phyloP scores from a whole-genome alignment of 2,113 vertebrate species.

The Boleophthalmus pectinirostris region DNA sequence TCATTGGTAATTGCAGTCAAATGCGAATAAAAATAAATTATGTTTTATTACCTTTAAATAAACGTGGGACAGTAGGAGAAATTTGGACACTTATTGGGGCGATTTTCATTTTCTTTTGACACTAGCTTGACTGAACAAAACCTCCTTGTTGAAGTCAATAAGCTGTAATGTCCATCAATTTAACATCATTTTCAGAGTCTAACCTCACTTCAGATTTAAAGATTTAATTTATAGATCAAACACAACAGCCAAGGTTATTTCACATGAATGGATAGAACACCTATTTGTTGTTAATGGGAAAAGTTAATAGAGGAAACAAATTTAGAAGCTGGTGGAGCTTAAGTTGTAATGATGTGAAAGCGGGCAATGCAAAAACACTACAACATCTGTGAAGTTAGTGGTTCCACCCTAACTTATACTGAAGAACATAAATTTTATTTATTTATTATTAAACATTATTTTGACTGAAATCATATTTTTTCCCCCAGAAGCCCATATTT shows the following conservation, averaged over 20 bases:
- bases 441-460: no score
- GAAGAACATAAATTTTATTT: slow-evolving; percentile 23
- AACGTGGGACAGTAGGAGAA: slow-evolving; percentile 24
- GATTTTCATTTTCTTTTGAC: slow-evolving; percentile 24
- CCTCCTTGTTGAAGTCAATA: slow-evolving; percentile 18
- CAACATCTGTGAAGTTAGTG: slow-evolving; percentile 26
- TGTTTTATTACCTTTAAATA: slow-evolving; percentile 22
- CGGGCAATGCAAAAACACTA: slow-evolving; percentile 29
- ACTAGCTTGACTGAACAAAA: slow-evolving; percentile 25
- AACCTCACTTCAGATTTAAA: not conserved
- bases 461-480: slow-evolving; percentile 30
- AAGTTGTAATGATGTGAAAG: slow-evolving; percentile 25
- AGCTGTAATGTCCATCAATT: slow-evolving; percentile 6
- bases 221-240: not conserved
- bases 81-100: slow-evolving; percentile 30
- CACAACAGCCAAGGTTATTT: not conserved
- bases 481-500: slow-evolving; percentile 42
- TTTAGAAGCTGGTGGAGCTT: slow-evolving; percentile 32
- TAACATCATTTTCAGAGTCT: not conserved
- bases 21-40: slow-evolving; percentile 21
- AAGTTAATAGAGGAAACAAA: slow-evolving; percentile 20
- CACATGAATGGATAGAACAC: not conserved
- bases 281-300: not conserved
- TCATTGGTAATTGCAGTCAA: slow-evolving; percentile 37
- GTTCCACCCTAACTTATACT: slow-evolving; percentile 19